Percentiles rank a stretch among this genome's conserved stretches.
Conservation (phyloP, 2,113 vertebrate genomes). For the Colossoma macropomum region DNA sequence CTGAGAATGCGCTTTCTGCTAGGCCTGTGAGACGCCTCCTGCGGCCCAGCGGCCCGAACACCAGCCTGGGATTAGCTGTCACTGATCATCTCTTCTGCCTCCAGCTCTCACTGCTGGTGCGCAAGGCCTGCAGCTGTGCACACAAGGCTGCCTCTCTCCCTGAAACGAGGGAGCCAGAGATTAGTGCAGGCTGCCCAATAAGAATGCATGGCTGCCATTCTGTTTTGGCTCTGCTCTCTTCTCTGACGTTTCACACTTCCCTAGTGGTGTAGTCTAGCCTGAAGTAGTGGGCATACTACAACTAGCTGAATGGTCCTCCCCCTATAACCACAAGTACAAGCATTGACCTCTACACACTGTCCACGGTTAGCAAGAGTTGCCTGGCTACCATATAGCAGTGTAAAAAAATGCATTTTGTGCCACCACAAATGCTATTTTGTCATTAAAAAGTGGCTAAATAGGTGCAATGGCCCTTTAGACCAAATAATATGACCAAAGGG, state of each 20-base stretch:
- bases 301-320: not conserved
- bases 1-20: not conserved
- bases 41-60: not conserved
- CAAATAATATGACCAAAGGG: no score
- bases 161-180: not conserved
- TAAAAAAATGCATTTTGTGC: no score
- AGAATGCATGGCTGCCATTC: not conserved
- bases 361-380: no score
- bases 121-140: not conserved
- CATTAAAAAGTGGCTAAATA: no score
- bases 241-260: not conserved
- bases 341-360: no score
- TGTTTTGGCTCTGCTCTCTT: not conserved
- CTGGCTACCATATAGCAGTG: not conserved
- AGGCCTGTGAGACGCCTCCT: not conserved
- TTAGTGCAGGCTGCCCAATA: not conserved
- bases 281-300: not conserved
- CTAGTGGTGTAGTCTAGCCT: not conserved
- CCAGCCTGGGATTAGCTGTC: not conserved
- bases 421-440: no score
- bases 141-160: not conserved
- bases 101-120: not conserved
- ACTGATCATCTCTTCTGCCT: constrained; percentile 10
- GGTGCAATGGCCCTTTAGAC: no score
- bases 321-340: not conserved